phyloP scores from a whole-genome alignment of 2,113 vertebrate genomes.

The Tricholaema leucomelas region DNA sequence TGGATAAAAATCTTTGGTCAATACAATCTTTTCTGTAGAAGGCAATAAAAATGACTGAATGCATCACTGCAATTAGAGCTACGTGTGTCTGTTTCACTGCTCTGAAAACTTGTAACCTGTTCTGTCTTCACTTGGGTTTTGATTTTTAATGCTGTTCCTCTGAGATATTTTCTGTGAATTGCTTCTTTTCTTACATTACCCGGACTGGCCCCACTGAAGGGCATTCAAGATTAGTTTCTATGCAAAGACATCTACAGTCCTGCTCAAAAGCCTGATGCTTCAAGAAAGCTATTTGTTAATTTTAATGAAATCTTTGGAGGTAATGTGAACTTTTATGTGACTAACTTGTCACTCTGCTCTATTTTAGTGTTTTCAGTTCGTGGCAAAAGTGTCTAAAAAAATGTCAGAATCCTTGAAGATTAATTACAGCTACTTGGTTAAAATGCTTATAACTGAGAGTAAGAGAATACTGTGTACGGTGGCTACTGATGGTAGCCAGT shows the following conservation, averaged over 20 bases:
- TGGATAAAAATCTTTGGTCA: background rate
- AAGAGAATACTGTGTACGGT: background rate
- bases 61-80: background rate
- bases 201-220: background rate
- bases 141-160: background rate
- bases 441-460: background rate
- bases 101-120: background rate
- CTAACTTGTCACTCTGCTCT: background rate
- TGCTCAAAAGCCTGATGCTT: background rate
- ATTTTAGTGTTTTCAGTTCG: background rate
- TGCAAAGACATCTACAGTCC: background rate
- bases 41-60: background rate
- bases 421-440: background rate
- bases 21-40: background rate
- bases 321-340: background rate
- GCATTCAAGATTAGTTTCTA: background rate
- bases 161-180: background rate
- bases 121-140: background rate
- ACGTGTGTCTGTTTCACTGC: background rate
- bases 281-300: background rate
- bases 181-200: background rate
- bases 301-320: background rate
- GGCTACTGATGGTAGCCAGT: background rate
- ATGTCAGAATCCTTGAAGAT: background rate
- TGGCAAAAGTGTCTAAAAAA: background rate